Evolutionary conservation across 1,140 invertebrate species (phyloP), one percentile per base, ranked within the genome.

Genomic region (Cydia pomonella): DNA sequence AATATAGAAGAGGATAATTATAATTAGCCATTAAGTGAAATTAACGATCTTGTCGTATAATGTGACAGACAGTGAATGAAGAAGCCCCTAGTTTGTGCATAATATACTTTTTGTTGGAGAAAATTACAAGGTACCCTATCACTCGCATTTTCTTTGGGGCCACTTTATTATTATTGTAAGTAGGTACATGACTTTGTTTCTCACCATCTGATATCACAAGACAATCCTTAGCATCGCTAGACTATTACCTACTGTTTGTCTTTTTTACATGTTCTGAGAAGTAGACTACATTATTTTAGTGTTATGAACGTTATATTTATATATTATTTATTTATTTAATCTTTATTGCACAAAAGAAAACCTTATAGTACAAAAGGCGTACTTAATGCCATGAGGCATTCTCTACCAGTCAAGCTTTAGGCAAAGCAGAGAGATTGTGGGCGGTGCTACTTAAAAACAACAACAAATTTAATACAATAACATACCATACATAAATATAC

Each of bases 41-140:
- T 59, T n/a, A 10, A 59, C 10, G 21, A 59, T 59, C 53, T 59
- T 23, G 21, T n/a, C 53, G 21, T 59, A 59, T 59, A 21, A 23
- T 23, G 53, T 10, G 18, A 59, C 10, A 59, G 53, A 59, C 53
- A 59, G 53, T 59, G 18, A 59, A 59, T 10, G 21, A 59, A 23
- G 3, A 23, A 21, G 50, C n/a, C 2, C 21, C 1, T 59, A 59
- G 53, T 59, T 21, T 21, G 0, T 23, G 53, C 53, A 59, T 59
- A 59, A 59, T 59, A 59, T 59, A 59, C 53, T 59, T 59, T 59
- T 59, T 59, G 53, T 23, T 23, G 3, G 3, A 12, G 21, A 23
- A 59, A 59, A 59, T 23, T 59, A 59, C 53, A 18, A 50, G 47
- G 47, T 50, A 59, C n/a, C 2, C 4, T 59, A 59, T 59, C 53